Evolutionary conservation across 2,888 invertebrate genomes (phyloP).

Genomic region (Diloba caeruleocephala): DNA sequence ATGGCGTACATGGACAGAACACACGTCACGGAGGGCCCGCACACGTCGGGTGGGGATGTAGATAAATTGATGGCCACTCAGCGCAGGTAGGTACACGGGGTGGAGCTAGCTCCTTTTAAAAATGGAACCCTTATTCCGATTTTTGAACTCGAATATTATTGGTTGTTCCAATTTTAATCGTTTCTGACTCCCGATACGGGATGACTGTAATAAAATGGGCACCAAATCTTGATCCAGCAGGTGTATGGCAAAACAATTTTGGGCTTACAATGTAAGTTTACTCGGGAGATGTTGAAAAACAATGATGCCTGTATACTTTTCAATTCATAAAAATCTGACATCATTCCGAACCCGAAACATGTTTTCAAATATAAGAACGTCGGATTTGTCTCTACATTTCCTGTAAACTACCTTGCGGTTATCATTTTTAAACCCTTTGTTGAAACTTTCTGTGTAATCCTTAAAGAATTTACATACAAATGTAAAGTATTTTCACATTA

Average conservation of each 20-base stretch:
- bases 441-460: slow-evolving; percentile 54
- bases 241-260: too few relatives aligned
- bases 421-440: slow-evolving; percentile 44
- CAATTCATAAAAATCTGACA: too few relatives aligned
- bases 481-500: slow-evolving; percentile 80
- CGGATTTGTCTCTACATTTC: slow-evolving; percentile 1
- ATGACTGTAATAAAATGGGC: slow-evolving; percentile 12
- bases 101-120: slow-evolving; percentile 65
- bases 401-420: slow-evolving; percentile 26
- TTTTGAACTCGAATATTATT: slow-evolving; percentile 53
- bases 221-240: too few relatives aligned
- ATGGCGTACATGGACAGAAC: slow-evolving; percentile 67
- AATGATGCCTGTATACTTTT: too few relatives aligned
- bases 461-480: slow-evolving; percentile 77
- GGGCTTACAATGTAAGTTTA: too few relatives aligned
- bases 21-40: slow-evolving; percentile 70
- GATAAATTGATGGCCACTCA: slow-evolving; percentile 78
- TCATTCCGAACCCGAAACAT: too few relatives aligned
- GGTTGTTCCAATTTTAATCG: slow-evolving; percentile 27
- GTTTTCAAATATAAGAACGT: background rate
- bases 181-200: slow-evolving; percentile 14
- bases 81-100: slow-evolving; percentile 82
- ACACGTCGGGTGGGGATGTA: slow-evolving; percentile 73
- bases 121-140: slow-evolving; percentile 60
- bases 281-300: too few relatives aligned